phyloP scores from a whole-genome alignment of 92 coral and sea anemone genomes.

The Paramuricea clavata region DNA sequence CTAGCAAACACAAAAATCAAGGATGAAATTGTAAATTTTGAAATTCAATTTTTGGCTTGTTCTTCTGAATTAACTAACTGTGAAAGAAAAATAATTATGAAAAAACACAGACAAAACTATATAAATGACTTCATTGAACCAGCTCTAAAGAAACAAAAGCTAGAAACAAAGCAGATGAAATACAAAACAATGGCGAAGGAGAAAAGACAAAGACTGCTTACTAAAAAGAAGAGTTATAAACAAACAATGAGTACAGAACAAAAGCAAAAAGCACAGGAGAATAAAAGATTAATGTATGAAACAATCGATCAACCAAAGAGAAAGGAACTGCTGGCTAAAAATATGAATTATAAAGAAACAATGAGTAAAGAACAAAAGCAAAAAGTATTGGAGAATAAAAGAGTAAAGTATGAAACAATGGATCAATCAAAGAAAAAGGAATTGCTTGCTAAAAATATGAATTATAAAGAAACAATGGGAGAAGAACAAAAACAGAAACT shows the following conservation, averaged over 20 bases:
- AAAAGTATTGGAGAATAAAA: background rate
- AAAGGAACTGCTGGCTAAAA: background rate
- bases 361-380: background rate
- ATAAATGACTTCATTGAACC: conserved; percentile 59
- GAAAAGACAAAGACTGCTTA: background rate
- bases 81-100: conserved; percentile 32
- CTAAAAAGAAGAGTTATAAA: too few relatives aligned
- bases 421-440: too few relatives aligned
- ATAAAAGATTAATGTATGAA: background rate
- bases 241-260: background rate
- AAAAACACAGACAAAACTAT: conserved; percentile 29
- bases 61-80: conserved; percentile 13
- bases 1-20: background rate
- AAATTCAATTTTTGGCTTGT: background rate
- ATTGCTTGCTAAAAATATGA: too few relatives aligned
- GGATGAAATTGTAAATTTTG: background rate
- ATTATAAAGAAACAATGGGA: too few relatives aligned
- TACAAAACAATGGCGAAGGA: background rate
- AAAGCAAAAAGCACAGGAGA: background rate
- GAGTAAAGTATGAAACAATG: too few relatives aligned
- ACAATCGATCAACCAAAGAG: background rate
- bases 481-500: too few relatives aligned
- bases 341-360: background rate
- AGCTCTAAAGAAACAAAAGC: conserved; percentile 32
- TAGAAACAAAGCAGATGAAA: conserved; percentile 4